These are phyloP conservation scores for Microcebus tavaratra DNA, from an alignment of 2,113 vertebrate species.

Conservation along the genomic window DNA sequence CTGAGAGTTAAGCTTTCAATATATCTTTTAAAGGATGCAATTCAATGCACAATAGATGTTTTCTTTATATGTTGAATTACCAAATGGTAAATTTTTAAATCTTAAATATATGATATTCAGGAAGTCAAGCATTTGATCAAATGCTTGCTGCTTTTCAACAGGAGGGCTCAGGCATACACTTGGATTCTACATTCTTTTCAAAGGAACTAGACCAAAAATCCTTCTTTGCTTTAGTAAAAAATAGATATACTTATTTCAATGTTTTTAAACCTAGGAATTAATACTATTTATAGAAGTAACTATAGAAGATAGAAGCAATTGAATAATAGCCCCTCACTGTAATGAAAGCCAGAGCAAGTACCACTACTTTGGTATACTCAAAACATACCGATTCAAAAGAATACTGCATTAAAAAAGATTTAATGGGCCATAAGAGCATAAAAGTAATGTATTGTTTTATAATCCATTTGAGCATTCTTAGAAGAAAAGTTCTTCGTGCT, in stretches of 20 bases:
- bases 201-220: background rate
- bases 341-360: slow-evolving; percentile 48
- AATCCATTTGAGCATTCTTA: slow-evolving; percentile 69
- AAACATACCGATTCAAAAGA: slow-evolving; percentile 78
- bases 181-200: background rate
- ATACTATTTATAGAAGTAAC: slow-evolving; percentile 46
- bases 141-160: background rate
- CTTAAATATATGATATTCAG: background rate
- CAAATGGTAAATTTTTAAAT: background rate
- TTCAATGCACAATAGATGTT: background rate
- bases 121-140: background rate
- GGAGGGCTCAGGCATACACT: background rate
- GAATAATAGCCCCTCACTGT: background rate
- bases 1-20: background rate
- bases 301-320: slow-evolving; percentile 38
- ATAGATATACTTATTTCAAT: background rate
- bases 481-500: slow-evolving; percentile 61
- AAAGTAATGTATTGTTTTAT: slow-evolving; percentile 80
- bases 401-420: slow-evolving; percentile 77
- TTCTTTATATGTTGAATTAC: background rate
- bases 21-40: background rate
- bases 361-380: slow-evolving; percentile 39
- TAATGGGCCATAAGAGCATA: slow-evolving; percentile 76
- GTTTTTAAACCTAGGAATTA: slow-evolving; percentile 58
- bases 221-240: slow-evolving; percentile 39